Percentiles rank a stretch among this genome's conserved stretches.
Conservation (phyloP, 2,797 vertebrate genomes). For the Muscicapa comitata region DNA sequence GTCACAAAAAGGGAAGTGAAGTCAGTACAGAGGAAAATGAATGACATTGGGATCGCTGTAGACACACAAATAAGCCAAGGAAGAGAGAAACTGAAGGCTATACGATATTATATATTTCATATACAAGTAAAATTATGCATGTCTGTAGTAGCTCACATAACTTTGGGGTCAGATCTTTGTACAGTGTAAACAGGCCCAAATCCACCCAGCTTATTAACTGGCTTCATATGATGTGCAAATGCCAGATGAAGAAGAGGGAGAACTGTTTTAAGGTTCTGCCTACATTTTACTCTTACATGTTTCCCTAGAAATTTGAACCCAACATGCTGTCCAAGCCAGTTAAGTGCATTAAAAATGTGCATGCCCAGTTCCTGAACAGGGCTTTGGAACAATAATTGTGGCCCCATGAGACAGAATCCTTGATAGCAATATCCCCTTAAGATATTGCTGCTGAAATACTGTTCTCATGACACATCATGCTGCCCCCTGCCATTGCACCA, state of each 20-base stretch:
- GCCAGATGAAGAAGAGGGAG: background rate
- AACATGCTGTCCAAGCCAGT: background rate
- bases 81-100: background rate
- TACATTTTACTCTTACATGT: background rate
- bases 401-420: background rate
- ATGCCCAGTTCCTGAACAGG: background rate
- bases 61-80: background rate
- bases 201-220: background rate
- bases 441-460: background rate
- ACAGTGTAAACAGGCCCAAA: background rate
- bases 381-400: background rate
- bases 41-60: background rate
- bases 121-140: background rate
- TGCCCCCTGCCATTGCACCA: background rate
- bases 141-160: background rate
- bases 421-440: background rate
- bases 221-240: background rate
- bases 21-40: background rate
- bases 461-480: background rate
- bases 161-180: background rate
- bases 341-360: background rate
- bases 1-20: background rate
- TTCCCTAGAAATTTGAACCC: background rate
- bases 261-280: background rate
- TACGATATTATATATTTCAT: background rate